Evolutionary conservation across 2,888 invertebrate species (phyloP).

Genomic region (Aproaerema taeniolella): DNA sequence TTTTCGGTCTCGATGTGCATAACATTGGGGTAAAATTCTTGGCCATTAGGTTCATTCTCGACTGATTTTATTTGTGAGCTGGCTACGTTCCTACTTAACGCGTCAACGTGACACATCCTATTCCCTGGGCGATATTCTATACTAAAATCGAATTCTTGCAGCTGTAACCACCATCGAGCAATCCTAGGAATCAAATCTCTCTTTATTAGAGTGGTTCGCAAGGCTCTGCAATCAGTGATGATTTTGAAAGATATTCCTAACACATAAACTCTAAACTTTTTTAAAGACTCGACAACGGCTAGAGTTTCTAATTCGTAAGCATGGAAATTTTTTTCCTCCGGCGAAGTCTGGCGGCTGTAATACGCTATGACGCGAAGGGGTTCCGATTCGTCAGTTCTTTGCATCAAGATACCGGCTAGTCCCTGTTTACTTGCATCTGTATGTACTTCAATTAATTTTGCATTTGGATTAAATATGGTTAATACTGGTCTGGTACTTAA

Average conservation of each 20-base stretch:
- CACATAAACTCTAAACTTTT: neutral
- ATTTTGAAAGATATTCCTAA: neutral
- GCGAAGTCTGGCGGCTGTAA: neutral
- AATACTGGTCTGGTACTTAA: neutral
- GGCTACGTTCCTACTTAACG: neutral
- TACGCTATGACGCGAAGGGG: neutral
- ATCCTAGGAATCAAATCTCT: slow-evolving; percentile 3
- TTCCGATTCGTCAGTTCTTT: neutral
- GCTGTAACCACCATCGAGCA: slow-evolving; percentile 4
- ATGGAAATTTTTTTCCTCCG: neutral
- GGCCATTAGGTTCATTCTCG: neutral
- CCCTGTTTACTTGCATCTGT: neutral
- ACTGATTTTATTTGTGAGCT: neutral
- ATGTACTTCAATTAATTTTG: neutral
- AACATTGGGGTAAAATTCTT: slow-evolving; percentile 2
- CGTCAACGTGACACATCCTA: neutral
- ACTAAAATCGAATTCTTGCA: slow-evolving; percentile 1
- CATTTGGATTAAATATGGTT: neutral
- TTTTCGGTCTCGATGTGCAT: slow-evolving; percentile 3
- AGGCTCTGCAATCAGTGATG: neutral
- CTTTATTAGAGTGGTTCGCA: slow-evolving; percentile 2
- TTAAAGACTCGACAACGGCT: neutral
- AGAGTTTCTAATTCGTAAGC: neutral
- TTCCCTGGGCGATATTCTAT: neutral
- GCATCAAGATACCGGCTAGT: neutral